Percentiles rank a stretch among this genome's conserved stretches.
Evolutionary conservation across 2,113 vertebrate genomes (phyloP).

Genomic region (Nothobranchius furzeri): DNA sequence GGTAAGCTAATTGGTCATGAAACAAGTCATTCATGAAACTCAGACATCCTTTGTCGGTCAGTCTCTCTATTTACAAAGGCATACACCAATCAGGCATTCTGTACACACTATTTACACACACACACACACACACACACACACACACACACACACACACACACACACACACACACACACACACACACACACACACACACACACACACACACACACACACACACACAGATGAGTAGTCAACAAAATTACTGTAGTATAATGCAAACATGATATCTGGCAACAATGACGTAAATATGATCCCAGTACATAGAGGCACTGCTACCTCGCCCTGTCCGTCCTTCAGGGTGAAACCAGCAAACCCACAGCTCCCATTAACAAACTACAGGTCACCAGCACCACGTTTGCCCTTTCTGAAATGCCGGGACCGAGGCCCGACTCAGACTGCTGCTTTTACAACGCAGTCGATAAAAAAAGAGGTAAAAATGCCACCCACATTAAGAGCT

Average conservation of each 20-base stretch:
- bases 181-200: conserved; percentile 53
- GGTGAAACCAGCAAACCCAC: conserved; percentile 16
- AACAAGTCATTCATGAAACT: conserved; percentile 49
- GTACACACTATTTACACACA: conserved; percentile 72
- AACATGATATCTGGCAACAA: conserved; percentile 57
- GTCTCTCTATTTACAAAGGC: conserved; percentile 73
- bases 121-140: conserved; percentile 44
- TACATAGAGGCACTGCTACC: conserved; percentile 65
- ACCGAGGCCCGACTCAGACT: conserved; percentile 21
- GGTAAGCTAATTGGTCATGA: conserved; percentile 57
- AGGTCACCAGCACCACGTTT: conserved; percentile 28
- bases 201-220: conserved; percentile 29
- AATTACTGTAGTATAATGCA: conserved; percentile 60
- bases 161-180: conserved; percentile 30
- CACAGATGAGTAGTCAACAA: conserved; percentile 67
- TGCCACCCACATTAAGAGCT: conserved; percentile 58
- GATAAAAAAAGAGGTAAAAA: conserved; percentile 29
- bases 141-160: conserved; percentile 33
- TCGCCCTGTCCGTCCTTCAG: conserved; percentile 28
- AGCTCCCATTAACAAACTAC: conserved; percentile 5
- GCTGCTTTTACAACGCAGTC: conserved; percentile 28
- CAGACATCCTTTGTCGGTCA: conserved; percentile 57
- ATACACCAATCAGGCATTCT: conserved; percentile 68
- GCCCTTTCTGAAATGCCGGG: conserved; percentile 28
- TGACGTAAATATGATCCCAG: conserved; percentile 48